Conservation (phyloP, 2,888 invertebrate species). For the Isotomurus palustris region DNA sequence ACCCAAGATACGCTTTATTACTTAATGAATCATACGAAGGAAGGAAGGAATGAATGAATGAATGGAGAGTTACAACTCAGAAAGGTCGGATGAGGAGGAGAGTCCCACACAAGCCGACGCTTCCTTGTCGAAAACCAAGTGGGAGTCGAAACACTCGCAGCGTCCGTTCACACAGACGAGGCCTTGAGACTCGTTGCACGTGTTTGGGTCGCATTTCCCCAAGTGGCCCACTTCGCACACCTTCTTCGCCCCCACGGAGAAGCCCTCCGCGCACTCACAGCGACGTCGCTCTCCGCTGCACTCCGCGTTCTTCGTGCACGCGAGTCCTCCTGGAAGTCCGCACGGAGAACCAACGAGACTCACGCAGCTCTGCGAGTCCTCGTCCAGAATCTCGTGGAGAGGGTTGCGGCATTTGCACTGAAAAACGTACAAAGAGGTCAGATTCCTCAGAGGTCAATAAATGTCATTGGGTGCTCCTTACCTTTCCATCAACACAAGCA, state of each 20-base stretch:
- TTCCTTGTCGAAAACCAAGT: slow-evolving; percentile 23
- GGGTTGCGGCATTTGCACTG: slow-evolving; percentile 33
- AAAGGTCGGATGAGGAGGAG: slow-evolving; percentile 14
- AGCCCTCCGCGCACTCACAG: slow-evolving; percentile 24
- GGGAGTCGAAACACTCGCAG: slow-evolving; percentile 32
- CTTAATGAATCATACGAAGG: no score
- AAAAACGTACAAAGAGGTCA: not conserved
- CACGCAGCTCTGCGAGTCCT: slow-evolving; percentile 23
- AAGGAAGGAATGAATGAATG: no score
- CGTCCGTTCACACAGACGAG: slow-evolving; percentile 23
- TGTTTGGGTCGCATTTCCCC: slow-evolving; percentile 18
- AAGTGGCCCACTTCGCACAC: slow-evolving; percentile 24
- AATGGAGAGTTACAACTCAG: no score
- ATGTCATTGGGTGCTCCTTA: not conserved
- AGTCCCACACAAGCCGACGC: slow-evolving; percentile 23
- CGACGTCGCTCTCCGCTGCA: slow-evolving; percentile 13
- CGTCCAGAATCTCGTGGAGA: slow-evolving; percentile 26
- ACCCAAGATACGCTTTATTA: no score
- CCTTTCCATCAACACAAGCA: slow-evolving; percentile 31
- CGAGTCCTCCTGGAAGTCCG: slow-evolving; percentile 6
- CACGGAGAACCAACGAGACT: slow-evolving; percentile 24
- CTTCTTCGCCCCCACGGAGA: slow-evolving; percentile 11
- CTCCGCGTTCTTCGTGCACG: slow-evolving; percentile 25
- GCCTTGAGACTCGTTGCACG: slow-evolving; percentile 23
- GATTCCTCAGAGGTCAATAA: not conserved